phyloP scores from a whole-genome alignment of 2,797 vertebrate genomes.

The Craterocephalus amniculus region DNA sequence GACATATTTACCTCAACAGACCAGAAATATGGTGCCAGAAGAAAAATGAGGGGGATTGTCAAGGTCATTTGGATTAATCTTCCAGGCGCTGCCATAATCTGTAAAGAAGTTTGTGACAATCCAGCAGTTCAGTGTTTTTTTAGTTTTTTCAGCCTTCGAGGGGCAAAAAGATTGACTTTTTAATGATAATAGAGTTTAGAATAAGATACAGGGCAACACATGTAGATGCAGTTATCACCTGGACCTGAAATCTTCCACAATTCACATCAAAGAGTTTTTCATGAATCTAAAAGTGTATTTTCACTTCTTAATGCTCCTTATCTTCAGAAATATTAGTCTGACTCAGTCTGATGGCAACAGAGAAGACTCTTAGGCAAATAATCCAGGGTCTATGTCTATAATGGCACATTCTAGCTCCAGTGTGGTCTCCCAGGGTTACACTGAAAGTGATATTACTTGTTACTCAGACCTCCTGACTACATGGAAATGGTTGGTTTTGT shows the following conservation, averaged over 20 bases:
- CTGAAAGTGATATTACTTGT: conserved; percentile 25
- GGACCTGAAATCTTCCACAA: conserved; percentile 7
- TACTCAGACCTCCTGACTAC: conserved; percentile 6
- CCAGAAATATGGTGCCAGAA: neutral
- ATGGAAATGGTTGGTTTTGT: conserved; percentile 20
- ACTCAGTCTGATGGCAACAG: conserved; percentile 36
- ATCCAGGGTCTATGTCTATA: conserved; percentile 5
- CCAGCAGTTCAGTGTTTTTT: neutral
- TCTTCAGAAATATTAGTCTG: conserved; percentile 32
- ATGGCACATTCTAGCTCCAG: conserved; percentile 2
- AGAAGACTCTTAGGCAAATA: conserved; percentile 30
- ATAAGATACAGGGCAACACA: neutral
- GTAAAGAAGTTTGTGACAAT: conserved; percentile 2
- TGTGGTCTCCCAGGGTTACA: conserved; percentile 10
- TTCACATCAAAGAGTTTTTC: conserved; percentile 11
- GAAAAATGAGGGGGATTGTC: neutral
- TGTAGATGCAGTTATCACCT: neutral
- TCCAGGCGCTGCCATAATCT: neutral
- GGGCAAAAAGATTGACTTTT: neutral
- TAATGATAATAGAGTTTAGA: neutral
- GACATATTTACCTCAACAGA: conserved; percentile 1
- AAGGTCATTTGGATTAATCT: neutral
- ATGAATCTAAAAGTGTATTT: conserved; percentile 31
- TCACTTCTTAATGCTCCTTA: neutral
- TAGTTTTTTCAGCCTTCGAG: neutral